These are phyloP conservation scores for Silurus lanzhouensis DNA, from an alignment of 2,797 vertebrate genomes.

Conservation along the genomic window DNA sequence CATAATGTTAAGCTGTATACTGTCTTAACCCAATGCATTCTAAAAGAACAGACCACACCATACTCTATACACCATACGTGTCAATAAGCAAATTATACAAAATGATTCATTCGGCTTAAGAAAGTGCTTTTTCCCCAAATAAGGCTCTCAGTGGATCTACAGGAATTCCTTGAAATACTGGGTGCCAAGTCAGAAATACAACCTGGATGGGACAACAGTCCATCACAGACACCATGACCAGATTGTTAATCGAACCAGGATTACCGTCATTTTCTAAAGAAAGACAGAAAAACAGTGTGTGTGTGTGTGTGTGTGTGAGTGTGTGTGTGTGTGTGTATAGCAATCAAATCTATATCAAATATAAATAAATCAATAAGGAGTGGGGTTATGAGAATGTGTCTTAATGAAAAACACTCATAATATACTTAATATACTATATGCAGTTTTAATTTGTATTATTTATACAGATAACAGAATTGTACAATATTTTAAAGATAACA, in stretches of 20 bases:
- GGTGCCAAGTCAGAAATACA: not conserved
- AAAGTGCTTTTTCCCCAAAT: not conserved
- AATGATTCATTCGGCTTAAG: not conserved
- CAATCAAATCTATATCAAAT: too few relatives aligned
- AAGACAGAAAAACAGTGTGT: not conserved
- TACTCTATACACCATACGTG: not conserved
- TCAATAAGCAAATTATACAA: not conserved
- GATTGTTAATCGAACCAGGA: not conserved
- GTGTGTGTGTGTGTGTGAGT: too few relatives aligned
- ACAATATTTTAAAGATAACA: too few relatives aligned
- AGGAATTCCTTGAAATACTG: not conserved
- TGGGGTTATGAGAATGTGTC: not conserved
- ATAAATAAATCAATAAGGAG: not conserved
- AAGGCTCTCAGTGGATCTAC: not conserved
- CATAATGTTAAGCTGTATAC: conserved; percentile 31
- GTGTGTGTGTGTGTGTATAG: too few relatives aligned
- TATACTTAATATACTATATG: not conserved
- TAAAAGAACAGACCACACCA: not conserved
- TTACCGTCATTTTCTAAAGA: not conserved
- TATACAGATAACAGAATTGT: too few relatives aligned
- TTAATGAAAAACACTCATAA: not conserved
- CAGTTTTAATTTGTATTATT: too few relatives aligned
- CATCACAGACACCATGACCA: not conserved
- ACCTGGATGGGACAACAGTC: not conserved
- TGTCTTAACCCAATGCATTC: not conserved